Conservation (phyloP, 2,797 vertebrate genomes). For the Remorina albescens region DNA sequence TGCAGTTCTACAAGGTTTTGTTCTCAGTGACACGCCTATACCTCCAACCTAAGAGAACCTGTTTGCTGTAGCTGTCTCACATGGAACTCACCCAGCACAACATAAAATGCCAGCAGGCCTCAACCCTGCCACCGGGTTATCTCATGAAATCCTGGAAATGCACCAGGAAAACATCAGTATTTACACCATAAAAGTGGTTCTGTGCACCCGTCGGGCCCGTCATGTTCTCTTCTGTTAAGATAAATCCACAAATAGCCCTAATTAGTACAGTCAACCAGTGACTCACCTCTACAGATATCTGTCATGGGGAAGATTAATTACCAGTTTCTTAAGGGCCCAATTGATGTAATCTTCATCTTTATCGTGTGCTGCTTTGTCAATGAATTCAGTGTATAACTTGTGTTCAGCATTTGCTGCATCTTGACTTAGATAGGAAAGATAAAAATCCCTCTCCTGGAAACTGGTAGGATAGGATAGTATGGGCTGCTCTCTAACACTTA, state of each 20-base stretch:
- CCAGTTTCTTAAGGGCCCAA: constrained; percentile 12
- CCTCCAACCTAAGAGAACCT: constrained; percentile 60
- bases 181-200: constrained; percentile 3
- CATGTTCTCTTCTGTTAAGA: constrained; percentile 10
- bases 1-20: constrained; percentile 47
- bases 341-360: constrained; percentile 21
- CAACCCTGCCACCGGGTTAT: neutral
- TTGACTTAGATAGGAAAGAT: constrained; percentile 22
- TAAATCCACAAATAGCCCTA: constrained; percentile 26
- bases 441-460: constrained; percentile 1
- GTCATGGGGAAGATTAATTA: constrained; percentile 4
- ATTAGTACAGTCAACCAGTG: constrained; percentile 28
- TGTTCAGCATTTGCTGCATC: constrained; percentile 6
- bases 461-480: constrained; percentile 4
- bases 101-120: constrained; percentile 31
- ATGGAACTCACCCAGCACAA: constrained; percentile 27
- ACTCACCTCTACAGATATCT: constrained; percentile 33
- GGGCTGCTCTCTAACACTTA: constrained; percentile 3
- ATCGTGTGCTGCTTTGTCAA: neutral
- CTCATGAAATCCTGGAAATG: constrained; percentile 6
- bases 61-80: constrained; percentile 53
- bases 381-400: neutral
- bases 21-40: constrained; percentile 64
- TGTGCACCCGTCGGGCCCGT: constrained; percentile 17
- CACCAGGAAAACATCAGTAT: neutral